These are phyloP conservation scores for Willisornis vidua DNA, from an alignment of 2,113 vertebrate species.

Conservation along the genomic window DNA sequence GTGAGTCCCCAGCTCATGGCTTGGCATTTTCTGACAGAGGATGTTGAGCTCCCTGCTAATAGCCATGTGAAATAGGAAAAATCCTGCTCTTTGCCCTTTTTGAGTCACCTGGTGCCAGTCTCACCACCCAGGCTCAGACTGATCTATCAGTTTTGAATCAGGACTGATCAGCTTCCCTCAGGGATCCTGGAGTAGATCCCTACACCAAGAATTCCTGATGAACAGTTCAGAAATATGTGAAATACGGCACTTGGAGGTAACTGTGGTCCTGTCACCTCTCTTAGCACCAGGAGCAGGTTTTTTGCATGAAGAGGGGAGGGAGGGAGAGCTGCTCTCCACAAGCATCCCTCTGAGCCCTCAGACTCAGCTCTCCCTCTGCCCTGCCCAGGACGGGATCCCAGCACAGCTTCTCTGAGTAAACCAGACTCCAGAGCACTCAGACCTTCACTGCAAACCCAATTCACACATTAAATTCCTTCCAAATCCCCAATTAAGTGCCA, in stretches of 20 bases:
- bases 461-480: conserved; percentile 53
- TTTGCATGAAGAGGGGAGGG: not conserved
- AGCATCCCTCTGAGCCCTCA: not conserved
- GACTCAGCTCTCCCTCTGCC: not conserved
- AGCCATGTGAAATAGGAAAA: not conserved
- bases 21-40: not conserved
- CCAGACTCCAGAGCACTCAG: not conserved
- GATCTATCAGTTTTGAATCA: not conserved
- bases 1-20: not conserved
- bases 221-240: not conserved
- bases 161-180: not conserved
- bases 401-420: not conserved
- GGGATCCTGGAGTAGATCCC: not conserved
- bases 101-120: not conserved
- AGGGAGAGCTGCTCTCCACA: not conserved
- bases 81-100: not conserved
- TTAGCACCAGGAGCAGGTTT: not conserved
- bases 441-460: not conserved
- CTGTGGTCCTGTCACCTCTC: not conserved
- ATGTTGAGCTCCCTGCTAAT: not conserved
- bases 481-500: conserved; percentile 27
- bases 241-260: not conserved
- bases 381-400: not conserved
- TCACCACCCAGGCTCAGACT: not conserved
- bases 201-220: not conserved